phyloP scores from a whole-genome alignment of 1,140 invertebrate genomes.

The Venustaconcha ellipsiformis region DNA sequence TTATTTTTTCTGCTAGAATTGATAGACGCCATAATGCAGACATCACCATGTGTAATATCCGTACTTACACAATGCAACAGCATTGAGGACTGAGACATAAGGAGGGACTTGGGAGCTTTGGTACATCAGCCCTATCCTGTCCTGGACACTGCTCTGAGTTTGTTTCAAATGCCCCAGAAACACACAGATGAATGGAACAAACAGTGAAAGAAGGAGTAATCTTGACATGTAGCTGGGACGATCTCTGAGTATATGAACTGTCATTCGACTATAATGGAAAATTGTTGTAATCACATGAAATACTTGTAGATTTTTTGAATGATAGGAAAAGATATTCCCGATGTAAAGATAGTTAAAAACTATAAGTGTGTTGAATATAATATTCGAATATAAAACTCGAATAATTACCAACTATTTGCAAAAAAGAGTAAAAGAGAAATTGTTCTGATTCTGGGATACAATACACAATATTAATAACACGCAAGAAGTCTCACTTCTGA shows the following conservation, averaged over 20 bases:
- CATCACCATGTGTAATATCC: neutral
- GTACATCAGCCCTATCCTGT: conserved; percentile 54
- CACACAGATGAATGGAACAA: conserved; percentile 53
- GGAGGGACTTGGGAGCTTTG: conserved; percentile 50
- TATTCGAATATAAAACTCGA: no score
- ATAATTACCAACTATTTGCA: no score
- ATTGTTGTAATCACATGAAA: neutral
- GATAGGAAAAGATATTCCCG: no score
- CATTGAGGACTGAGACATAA: conserved; percentile 46
- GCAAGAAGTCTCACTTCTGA: no score
- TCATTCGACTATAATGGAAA: conserved; percentile 52
- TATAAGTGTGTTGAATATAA: no score
- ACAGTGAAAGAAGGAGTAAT: conserved; percentile 45
- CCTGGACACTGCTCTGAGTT: conserved; percentile 54
- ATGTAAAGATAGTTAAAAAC: no score
- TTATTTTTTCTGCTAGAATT: neutral
- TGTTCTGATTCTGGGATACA: no score
- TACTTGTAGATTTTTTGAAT: no score
- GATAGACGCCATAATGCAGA: neutral
- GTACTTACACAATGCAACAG: conserved; percentile 33
- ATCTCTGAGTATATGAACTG: conserved; percentile 55
- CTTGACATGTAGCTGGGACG: conserved; percentile 49
- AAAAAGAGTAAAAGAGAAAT: no score
- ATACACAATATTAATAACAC: no score
- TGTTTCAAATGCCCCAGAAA: conserved; percentile 52